Base-by-base conservation (phyloP, 2,888 invertebrate species). In the Urechis unicinctus region DNA sequence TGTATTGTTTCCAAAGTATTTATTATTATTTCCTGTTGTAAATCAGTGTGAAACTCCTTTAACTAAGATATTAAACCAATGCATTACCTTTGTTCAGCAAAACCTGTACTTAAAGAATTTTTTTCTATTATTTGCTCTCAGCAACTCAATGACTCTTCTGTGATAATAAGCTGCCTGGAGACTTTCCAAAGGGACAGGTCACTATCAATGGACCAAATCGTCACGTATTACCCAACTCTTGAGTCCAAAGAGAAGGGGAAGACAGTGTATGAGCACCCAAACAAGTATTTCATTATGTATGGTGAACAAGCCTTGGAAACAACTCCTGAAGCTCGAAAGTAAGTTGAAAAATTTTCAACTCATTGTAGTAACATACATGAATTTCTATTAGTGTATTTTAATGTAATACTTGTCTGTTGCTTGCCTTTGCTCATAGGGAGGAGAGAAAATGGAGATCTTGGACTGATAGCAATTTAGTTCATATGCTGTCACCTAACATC, bases 391-490 rank as follows among this genome's bases (percentile, higher is more conserved):
- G n/a, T n/a, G n/a, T n/a, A n/a, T n/a, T n/a, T n/a, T n/a, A n/a
- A n/a, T n/a, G n/a, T n/a, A n/a, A n/a, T n/a, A n/a, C n/a, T n/a
- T n/a, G n/a, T n/a, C n/a, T n/a, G n/a, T n/a, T n/a, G n/a, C n/a
- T n/a, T n/a, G 6, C 45, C 21, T 45, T 21, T 17, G 13, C 21
- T 82, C 82, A 47, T 71, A 94, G 94, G 43, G 88, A 89, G 65
- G 97, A 97, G 78, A 84, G 92, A 36, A 87, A 91, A 71, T 98
- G 97, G 97, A 83, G 98, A 49, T 85, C 87, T 71, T 98, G 98
- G 98, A 89, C 88, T 0, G 98, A 98, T 75, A 83, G 85, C 50
- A 86, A 87, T 43, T 82, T 96, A 1, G 94, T 98, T 0, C 97
- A 96, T 74, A 86, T 87, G 0, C 81, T 98, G 36, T 96, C 97